A percentile compares a stretch with the other conserved stretches of the same genome.
Evolutionary conservation across 2,888 invertebrate species (phyloP).

Genomic region (Pteria penguin): DNA sequence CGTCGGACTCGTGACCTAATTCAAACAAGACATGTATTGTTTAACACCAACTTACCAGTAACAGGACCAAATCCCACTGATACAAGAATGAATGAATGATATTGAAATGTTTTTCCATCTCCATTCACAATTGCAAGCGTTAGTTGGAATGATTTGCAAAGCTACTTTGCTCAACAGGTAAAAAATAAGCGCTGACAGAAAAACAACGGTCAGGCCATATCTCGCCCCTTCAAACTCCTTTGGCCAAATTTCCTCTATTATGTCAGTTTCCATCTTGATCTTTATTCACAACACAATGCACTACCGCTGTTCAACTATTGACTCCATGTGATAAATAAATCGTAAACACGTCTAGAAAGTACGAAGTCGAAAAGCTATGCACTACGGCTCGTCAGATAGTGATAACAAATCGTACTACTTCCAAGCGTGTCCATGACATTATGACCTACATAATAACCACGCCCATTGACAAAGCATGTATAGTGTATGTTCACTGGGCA

Average conservation of each 20-base stretch:
- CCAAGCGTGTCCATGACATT: too few relatives aligned
- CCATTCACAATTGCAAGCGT: constrained; percentile 57
- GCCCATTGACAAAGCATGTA: too few relatives aligned
- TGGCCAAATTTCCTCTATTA: constrained; percentile 56
- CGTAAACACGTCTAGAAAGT: too few relatives aligned
- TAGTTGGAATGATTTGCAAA: constrained; percentile 43
- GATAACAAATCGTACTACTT: too few relatives aligned
- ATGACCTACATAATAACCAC: too few relatives aligned
- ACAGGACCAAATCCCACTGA: constrained; percentile 62
- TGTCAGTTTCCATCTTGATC: constrained; percentile 25
- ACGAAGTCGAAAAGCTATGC: too few relatives aligned
- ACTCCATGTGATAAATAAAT: too few relatives aligned
- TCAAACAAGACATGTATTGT: not conserved
- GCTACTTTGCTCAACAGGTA: constrained; percentile 46
- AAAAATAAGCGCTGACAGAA: constrained; percentile 52
- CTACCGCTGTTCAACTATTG: too few relatives aligned
- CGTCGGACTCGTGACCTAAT: not conserved
- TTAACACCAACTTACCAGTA: constrained; percentile 57
- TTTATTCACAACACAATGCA: too few relatives aligned
- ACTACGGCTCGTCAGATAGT: too few relatives aligned
- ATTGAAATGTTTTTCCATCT: constrained; percentile 69
- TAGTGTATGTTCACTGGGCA: too few relatives aligned
- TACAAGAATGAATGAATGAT: constrained; percentile 63
- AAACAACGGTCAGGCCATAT: constrained; percentile 48
- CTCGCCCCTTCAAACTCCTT: constrained; percentile 49